These are phyloP conservation scores for Meteorus sp. DNA, from an alignment of 1,140 invertebrate genomes.

Conservation along the genomic window DNA sequence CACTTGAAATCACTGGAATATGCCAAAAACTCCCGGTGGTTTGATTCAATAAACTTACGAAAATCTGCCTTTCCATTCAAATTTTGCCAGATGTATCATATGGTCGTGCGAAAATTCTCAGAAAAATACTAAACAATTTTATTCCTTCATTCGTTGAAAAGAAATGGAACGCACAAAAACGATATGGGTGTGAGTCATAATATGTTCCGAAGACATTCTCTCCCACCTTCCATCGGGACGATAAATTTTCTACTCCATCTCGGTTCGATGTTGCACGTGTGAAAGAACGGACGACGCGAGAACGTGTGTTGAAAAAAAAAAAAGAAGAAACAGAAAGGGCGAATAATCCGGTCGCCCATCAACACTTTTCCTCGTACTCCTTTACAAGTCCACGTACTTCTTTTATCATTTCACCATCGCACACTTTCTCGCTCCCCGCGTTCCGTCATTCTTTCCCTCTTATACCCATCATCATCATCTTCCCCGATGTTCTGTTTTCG, in stretches of 20 bases:
- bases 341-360: conserved; percentile 3
- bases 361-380: conserved; percentile 1
- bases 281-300: neutral
- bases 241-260: conserved; percentile 22
- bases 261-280: conserved; percentile 15
- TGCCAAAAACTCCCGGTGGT: too few species aligned
- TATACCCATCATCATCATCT: neutral
- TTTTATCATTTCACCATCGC: neutral
- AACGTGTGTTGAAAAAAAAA: neutral
- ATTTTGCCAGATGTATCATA: too few species aligned
- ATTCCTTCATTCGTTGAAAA: neutral
- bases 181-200: conserved; percentile 22
- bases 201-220: conserved; percentile 21
- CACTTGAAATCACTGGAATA: too few species aligned
- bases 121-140: conserved; percentile 5
- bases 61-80: too few species aligned
- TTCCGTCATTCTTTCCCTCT: neutral
- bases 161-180: neutral
- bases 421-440: neutral
- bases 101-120: too few species aligned
- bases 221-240: conserved; percentile 7
- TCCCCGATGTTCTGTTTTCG: neutral
- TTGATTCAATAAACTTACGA: too few species aligned
- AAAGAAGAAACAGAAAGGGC: neutral
- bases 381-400: neutral